Evolutionary conservation across 2,113 vertebrate species (phyloP), one percentile per base, ranked within the genome.

Genomic region (Gopherus flavomarginatus): DNA sequence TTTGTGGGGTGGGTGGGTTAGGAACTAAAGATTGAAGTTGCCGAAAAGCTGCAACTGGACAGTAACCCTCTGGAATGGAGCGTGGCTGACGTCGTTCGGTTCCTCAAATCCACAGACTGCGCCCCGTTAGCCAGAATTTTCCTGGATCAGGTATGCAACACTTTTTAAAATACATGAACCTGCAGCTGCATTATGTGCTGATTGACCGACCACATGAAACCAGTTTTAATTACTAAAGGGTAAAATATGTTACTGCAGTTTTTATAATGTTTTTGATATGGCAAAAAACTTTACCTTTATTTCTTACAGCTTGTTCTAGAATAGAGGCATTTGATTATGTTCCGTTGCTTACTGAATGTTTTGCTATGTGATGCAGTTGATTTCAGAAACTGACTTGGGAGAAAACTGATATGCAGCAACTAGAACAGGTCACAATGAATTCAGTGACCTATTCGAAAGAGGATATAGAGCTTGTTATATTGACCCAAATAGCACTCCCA

Each of bases 41-140:
- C 98, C 86, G 99, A 99, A 97, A 99, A 99, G 98, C 98, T 99
- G 96, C 98, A 98, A 87, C 98, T 99, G 97, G 99, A 99, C 95
- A 99, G 99, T 96, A 99, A 99, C 97, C 99, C 99, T 29, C 98
- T 99, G 98, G 99, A 99, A 94, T 99, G 99, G 99, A 99, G 98
- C 0, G 99, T 99, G 95, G 98, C 99, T 10, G 99, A 99, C 2
- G 99, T 99, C 27, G 99, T 99, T 83, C 99, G 99, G 95, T 99
- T 99, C 98, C 99, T 99, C 98, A 99, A 99, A 97, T 99, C 99
- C 94, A 99, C 99, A 0, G 99, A 99, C 98, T 99, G 99, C 95
- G 99, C 99, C 69, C 99, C 99, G 0, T 97, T 99, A 86, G 99
- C 99, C 1, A 98, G 99, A 95, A 99, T 99, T 97, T 99, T 99